These are phyloP conservation scores for Ichneumoninae sp. DNA, from an alignment of 2,888 invertebrate genomes.

Conservation along the genomic window DNA sequence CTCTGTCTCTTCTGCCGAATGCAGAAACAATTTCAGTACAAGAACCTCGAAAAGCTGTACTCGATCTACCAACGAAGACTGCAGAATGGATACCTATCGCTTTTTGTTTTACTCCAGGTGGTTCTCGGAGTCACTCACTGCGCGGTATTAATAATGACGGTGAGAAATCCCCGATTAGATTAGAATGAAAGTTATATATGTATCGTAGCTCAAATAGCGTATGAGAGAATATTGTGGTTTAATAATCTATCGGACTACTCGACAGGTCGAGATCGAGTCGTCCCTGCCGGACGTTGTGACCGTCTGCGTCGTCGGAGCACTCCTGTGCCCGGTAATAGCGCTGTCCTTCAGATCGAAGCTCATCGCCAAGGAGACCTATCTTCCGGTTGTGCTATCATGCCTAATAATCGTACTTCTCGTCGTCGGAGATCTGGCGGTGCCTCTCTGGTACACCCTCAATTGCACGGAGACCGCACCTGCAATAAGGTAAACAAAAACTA, in stretches of 20 bases:
- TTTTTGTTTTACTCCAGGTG: constrained; percentile 90
- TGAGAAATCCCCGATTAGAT: constrained; percentile 75
- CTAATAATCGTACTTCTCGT: constrained; percentile 83
- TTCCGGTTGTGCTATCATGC: constrained; percentile 83
- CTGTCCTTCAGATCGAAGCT: constrained; percentile 84
- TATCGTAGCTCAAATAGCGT: neutral
- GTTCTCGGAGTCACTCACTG: constrained; percentile 88
- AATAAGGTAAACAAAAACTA: constrained; percentile 76
- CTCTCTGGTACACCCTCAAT: constrained; percentile 87
- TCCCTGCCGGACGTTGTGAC: constrained; percentile 84
- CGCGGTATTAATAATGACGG: constrained; percentile 85
- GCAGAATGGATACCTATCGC: constrained; percentile 91
- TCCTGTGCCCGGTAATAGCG: constrained; percentile 84
- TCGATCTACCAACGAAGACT: constrained; percentile 91
- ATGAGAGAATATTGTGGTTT: neutral
- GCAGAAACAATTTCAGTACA: constrained; percentile 91
- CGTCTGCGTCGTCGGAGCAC: constrained; percentile 83
- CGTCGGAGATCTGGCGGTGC: constrained; percentile 87
- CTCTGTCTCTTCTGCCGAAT: constrained; percentile 74
- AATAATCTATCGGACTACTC: neutral
- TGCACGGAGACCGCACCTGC: constrained; percentile 73
- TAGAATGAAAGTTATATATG: neutral
- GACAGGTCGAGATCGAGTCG: constrained; percentile 78
- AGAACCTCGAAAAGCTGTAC: constrained; percentile 91
- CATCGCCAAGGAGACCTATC: constrained; percentile 79